These are phyloP conservation scores for Chlorops oryzae DNA, from an alignment of 1,140 invertebrate species.

Conservation along the genomic window DNA sequence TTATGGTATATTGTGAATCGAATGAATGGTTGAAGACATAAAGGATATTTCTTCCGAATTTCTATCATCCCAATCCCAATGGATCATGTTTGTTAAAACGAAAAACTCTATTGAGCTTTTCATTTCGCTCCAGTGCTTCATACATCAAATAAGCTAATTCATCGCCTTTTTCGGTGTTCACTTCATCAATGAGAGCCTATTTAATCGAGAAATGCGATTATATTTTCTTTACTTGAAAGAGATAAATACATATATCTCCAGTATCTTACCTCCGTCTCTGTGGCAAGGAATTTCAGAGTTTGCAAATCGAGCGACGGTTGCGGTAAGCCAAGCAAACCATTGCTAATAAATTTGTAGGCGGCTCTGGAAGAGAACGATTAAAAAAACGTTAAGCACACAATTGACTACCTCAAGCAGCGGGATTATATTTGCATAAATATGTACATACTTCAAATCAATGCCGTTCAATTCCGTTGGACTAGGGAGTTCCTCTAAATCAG, in stretches of 20 bases:
- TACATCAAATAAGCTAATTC: neutral
- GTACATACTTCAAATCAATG: conserved; percentile 25
- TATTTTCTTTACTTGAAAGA: no score
- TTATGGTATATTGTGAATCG: no score
- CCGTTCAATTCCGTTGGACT: conserved; percentile 16
- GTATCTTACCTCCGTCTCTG: conserved; percentile 28
- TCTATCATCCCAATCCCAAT: no score
- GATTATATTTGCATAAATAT: neutral
- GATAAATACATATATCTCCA: neutral
- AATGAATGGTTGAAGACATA: no score
- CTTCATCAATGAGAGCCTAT: conserved; percentile 30
- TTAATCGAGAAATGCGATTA: neutral
- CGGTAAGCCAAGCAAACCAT: conserved; percentile 30
- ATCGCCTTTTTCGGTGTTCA: conserved; percentile 26
- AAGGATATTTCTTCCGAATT: no score
- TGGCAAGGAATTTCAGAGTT: conserved; percentile 23
- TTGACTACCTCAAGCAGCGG: neutral
- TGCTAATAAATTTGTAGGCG: conserved; percentile 30
- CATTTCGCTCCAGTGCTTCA: neutral
- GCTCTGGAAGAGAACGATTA: conserved; percentile 18
- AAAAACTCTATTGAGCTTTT: neutral
- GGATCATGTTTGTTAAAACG: neutral
- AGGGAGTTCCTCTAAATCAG: conserved; percentile 25
- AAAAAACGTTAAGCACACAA: neutral
- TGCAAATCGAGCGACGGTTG: conserved; percentile 19